Conservation (phyloP, 2,113 vertebrate genomes). For the Protomyctophum bolini region DNA sequence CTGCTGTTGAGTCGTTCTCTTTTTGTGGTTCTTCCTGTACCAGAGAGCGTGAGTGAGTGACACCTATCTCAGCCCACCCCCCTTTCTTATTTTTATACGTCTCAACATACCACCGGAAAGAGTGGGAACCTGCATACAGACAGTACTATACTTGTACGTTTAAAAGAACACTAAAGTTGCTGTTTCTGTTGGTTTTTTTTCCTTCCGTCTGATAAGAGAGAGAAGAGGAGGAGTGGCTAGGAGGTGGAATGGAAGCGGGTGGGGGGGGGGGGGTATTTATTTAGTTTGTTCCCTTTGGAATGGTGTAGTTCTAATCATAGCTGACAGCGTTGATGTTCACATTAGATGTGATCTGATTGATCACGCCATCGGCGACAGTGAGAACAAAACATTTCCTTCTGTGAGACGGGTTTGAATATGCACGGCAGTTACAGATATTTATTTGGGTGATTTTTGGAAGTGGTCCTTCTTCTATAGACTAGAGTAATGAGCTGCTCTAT, state of each 20-base stretch:
- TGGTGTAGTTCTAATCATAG: conserved; percentile 17
- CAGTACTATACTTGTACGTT: conserved; percentile 8
- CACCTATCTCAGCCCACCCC: conserved; percentile 25
- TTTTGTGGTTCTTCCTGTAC: conserved; percentile 59
- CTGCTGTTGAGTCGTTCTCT: conserved; percentile 60
- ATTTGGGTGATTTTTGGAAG: conserved; percentile 11
- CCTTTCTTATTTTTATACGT: conserved; percentile 52
- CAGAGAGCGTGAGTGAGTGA: conserved; percentile 68
- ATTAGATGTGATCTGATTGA: conserved; percentile 29
- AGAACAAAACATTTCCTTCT: conserved; percentile 24
- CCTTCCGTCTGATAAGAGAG: neutral
- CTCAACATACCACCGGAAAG: conserved; percentile 46
- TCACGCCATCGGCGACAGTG: conserved; percentile 3
- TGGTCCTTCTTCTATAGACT: neutral
- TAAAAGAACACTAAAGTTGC: conserved; percentile 17
- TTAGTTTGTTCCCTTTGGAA: conserved; percentile 6
- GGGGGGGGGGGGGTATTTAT: neutral
- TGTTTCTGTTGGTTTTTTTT: neutral
- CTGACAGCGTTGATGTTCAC: conserved; percentile 22
- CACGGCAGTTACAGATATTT: neutral
- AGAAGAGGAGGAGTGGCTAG: neutral
- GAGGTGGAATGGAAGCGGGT: neutral
- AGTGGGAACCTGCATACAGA: conserved; percentile 36
- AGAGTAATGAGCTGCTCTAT: conserved; percentile 3
- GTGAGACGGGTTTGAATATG: neutral